Evolutionary conservation across 2,888 invertebrate genomes (phyloP), one percentile per base, ranked within the genome.

Genomic region (Boloria selene): DNA sequence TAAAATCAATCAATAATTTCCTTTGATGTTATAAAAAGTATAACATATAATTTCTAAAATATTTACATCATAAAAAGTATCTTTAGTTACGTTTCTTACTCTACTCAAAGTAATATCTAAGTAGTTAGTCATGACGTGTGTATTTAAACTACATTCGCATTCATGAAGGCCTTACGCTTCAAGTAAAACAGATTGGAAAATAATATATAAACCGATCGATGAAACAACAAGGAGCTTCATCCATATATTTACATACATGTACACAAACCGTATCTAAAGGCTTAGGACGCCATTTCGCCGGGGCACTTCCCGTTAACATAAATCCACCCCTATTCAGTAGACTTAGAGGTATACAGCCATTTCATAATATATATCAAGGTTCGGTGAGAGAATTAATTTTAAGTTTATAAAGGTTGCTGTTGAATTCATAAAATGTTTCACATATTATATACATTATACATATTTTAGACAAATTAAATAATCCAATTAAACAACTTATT

Each of bases 241-340:
- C 75, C 71, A 72, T 75, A 73, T 67, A 59, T 68, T 59, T 49
- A 59, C 50, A 58, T 65, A 72, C 66, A 71, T 71, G 79, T 79
- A 83, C 78, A 85, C 82, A 86, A 79, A 79, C 85, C 80, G 80
- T 87, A 88, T 87, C 87, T 81, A 77, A 75, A 81, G 83, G 85
- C 87, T 88, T 84, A 87, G 86, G 80, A 81, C 84, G 86, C 85
- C 83, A 84, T 87, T 87, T 84, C 84, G 78, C 80, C 79, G 81
- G 84, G 85, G 80, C 82, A 86, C 87, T 88, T 89, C 87, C 88
- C 85, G 84, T 84, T 87, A 82, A 85, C 88, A 85, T 87, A 88
- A 90, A 88, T 87, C 88, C 85, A 83, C 86, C 69, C 87, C 80
- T 79, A 82, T 83, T 71, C 67, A 64, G 61, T 55, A 67, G 59